These are phyloP conservation scores for Eupithecia dodoneata DNA, from an alignment of 2,888 invertebrate genomes.

Conservation along the genomic window DNA sequence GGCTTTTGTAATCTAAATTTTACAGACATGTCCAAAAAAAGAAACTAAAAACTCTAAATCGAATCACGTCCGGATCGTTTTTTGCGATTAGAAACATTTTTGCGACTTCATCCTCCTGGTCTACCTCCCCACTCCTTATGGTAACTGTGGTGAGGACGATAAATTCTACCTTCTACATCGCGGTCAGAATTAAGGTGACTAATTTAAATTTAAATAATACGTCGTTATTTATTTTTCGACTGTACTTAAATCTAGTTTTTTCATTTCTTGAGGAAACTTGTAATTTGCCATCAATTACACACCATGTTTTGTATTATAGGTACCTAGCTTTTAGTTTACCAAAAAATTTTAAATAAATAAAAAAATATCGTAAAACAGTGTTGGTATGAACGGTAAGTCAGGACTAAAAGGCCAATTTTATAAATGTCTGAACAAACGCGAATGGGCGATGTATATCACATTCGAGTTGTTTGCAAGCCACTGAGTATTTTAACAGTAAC, in stretches of 20 bases:
- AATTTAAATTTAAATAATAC: conserved; percentile 44
- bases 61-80: conserved; percentile 77
- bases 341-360: too few relatives aligned
- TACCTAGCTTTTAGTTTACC: too few relatives aligned
- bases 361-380: conserved; percentile 42
- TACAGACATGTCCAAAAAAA: conserved; percentile 58
- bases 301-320: too few relatives aligned
- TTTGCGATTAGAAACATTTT: conserved; percentile 64
- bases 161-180: conserved; percentile 40
- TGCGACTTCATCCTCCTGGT: conserved; percentile 41
- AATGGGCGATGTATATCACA: conserved; percentile 13
- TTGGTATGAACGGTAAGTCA: conserved; percentile 30
- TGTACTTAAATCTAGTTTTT: too few relatives aligned
- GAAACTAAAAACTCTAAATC: conserved; percentile 68
- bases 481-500: conserved; percentile 10
- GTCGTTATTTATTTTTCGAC: too few relatives aligned
- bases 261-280: too few relatives aligned
- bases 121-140: conserved; percentile 35
- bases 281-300: too few relatives aligned
- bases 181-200: conserved; percentile 39
- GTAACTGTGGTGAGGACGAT: conserved; percentile 37
- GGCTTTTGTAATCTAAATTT: conserved; percentile 62
- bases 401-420: conserved; percentile 27
- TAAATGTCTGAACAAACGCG: conserved; percentile 22
- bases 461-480: conserved; percentile 14